Base-by-base conservation (phyloP, 2,888 invertebrate species). In the Scaptomyza polygonia region DNA sequence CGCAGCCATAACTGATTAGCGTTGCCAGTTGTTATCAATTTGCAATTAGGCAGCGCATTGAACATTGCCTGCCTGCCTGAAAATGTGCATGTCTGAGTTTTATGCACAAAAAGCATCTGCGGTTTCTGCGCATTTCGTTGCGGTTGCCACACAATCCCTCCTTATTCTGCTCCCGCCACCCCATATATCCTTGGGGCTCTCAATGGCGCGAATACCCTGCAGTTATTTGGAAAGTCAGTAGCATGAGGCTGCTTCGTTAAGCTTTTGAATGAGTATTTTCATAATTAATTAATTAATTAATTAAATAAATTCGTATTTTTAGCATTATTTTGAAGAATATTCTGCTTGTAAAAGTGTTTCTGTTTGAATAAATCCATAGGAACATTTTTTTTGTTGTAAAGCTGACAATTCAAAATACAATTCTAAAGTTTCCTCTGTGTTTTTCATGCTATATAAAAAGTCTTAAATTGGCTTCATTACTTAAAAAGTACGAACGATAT, bases 11-110 rank as follows among this genome's bases (percentile, higher is more conserved):
- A 80, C 87, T 88, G 81, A 88, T 88, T 84, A 86, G 70, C 78
- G 81, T 56, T 77, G 44, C 36, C 77, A 88, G 80, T 84, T 77
- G 85, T 80, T 88, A 82, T 82, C 85, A 82, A 82, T 88, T 84
- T 84, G 71, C 81, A 86, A 88, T 88, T 88, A 83, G 66, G 57
- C 62, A 66, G 52, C 58, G 52, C 58, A 18, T 55, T 55, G 25
- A 32, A 48, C 39, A 16, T 39, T 39, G 39, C 9, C 39, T 16
- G 39, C 9, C 39, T 16, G 32, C 32, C 51, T 21, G 25, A n/a
- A 39, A 54, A 11, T 39, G 16, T 16, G 29, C 8, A 25, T 21
- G 21, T 27, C 29, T 21, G 30, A 5, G 16, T 36, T 18, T 18
- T 18, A 16, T 42, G 66, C 70, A 61, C 64, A 77, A 71, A 77